Base-by-base conservation (phyloP, 1,140 invertebrate genomes). In the Hycleus cichorii region DNA sequence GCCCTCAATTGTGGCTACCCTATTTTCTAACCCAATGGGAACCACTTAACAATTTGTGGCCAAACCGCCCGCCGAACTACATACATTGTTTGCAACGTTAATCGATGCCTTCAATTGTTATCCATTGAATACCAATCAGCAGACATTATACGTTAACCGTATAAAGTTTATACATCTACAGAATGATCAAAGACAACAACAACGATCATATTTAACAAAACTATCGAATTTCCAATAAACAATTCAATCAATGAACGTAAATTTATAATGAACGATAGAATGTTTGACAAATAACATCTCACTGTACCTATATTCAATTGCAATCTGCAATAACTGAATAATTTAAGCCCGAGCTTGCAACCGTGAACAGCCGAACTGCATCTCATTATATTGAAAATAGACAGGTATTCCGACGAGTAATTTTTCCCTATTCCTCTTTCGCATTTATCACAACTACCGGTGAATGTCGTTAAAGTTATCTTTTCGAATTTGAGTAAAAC, bases 21-120 rank as follows among this genome's bases (percentile, higher is more conserved):
- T 49, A 58, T 58, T 58, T 58, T 58, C 56, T 58, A 51, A 46
- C 46, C 56, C 56, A 51, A 40, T 58, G 56, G 49, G 56, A 58
- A 46, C 43, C 49, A 58, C 56, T 58, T 58, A 58, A 58, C 56
- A 50, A 58, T 58, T 58, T 58, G 56, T 46, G 56, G 56, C 43
- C 18, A 45, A 53, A 53, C 51, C 51, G 32, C 51, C 51, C 51
- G 32, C 51, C 46, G 51, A 53, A 53, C 51, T 53, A 53, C 51
- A 53, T 53, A 53, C 51, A 53, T 53, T 53, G 51, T 53, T 53
- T 53, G 51, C 42, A 53, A 53, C 51, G 51, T 53, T 53, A 53
- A 53, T 53, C 51, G 51, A 53, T 53, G 51, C 44, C 18, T 53
- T 53, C 51, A 53, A 53, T 53, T 53, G 51, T 38, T 46, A 27